Percentiles rank a stretch among this genome's conserved stretches.
Conservation (phyloP, 2,113 vertebrate species). For the Platysteira castanea region DNA sequence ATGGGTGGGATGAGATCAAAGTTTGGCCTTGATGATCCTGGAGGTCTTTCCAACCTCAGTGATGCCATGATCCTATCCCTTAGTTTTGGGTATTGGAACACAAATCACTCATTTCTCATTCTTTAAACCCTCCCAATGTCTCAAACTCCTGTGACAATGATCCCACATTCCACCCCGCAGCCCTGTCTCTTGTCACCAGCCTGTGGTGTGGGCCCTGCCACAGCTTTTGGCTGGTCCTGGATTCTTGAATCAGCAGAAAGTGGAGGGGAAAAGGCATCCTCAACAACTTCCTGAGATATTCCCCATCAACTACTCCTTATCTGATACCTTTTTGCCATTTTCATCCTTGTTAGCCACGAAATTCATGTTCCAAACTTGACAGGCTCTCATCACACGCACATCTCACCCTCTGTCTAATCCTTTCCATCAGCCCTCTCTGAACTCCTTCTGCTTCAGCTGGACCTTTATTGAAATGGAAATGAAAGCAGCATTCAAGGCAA, state of each 20-base stretch:
- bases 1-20: not conserved
- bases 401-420: not conserved
- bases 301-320: not conserved
- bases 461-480: constrained; percentile 28
- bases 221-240: rapidly evolving
- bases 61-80: no score
- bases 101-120: not conserved
- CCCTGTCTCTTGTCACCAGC: not conserved
- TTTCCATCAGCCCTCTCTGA: not conserved
- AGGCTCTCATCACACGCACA: not conserved
- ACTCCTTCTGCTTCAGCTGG: not conserved
- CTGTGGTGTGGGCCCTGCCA: not conserved
- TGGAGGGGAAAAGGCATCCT: rapidly evolving
- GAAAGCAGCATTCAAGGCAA: not conserved
- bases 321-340: not conserved
- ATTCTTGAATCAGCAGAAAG: not conserved
- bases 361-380: not conserved
- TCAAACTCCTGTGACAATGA: not conserved
- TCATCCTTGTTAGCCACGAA: not conserved
- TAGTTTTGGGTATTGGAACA: not conserved
- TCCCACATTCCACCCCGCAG: not conserved
- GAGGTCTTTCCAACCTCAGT: not conserved
- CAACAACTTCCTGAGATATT: not conserved
- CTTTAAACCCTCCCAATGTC: not conserved
- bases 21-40: no score